Percentiles rank a stretch among this genome's conserved stretches.
Evolutionary conservation across 2,888 invertebrate species (phyloP).

Genomic region (Copidosoma aretas): DNA sequence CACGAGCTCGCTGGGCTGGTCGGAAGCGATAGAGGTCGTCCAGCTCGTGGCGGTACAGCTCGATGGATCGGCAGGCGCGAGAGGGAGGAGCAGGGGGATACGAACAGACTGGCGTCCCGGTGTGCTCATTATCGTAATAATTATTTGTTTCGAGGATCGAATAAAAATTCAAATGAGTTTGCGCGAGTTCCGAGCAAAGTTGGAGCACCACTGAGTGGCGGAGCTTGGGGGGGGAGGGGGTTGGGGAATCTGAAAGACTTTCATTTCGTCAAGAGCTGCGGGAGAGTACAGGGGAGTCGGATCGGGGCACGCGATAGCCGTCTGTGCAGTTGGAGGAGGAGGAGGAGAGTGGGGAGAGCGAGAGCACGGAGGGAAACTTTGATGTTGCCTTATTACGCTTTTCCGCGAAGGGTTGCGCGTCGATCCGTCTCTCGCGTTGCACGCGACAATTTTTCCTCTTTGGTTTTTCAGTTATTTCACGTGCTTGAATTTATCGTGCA

Average conservation of each 20-base stretch:
- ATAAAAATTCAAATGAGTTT: constrained; percentile 59
- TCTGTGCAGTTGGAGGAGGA: background rate
- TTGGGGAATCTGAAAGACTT: constrained; percentile 6
- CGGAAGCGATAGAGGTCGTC: constrained; percentile 6
- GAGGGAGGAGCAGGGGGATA: too few relatives aligned
- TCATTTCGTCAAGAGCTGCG: constrained; percentile 12
- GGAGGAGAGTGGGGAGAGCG: constrained; percentile 15
- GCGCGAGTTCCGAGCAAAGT: constrained; percentile 25
- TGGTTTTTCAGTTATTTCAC: too few relatives aligned
- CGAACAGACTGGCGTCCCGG: background rate
- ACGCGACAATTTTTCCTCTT: background rate
- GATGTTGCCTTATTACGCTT: constrained; percentile 59
- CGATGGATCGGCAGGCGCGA: too few relatives aligned
- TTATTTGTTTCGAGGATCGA: constrained; percentile 58
- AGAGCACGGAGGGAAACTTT: constrained; percentile 52
- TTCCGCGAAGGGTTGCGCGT: constrained; percentile 43
- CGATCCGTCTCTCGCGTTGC: background rate
- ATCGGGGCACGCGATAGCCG: background rate
- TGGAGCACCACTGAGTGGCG: background rate
- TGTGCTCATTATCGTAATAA: constrained; percentile 54
- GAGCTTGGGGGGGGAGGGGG: background rate
- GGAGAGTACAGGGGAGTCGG: background rate
- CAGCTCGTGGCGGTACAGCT: background rate
- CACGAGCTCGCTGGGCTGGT: background rate
- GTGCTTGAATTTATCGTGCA: too few relatives aligned